phyloP scores from a whole-genome alignment of 1,140 invertebrate genomes.

The Bombyx mandarina region DNA sequence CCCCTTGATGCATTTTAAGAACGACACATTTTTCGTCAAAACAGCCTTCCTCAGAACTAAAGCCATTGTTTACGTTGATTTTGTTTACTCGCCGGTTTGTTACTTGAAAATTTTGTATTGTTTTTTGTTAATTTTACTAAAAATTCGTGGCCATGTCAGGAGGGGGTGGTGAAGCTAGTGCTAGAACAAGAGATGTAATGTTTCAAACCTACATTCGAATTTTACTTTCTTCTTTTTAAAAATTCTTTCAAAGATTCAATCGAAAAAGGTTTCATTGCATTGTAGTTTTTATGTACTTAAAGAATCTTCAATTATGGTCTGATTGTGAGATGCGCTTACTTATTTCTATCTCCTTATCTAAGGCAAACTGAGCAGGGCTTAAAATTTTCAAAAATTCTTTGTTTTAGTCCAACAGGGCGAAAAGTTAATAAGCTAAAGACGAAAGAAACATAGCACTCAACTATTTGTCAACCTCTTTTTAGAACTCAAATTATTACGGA shows the following conservation, averaged over 20 bases:
- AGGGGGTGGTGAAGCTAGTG: slow-evolving; percentile 10
- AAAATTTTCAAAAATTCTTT: too few relatives aligned
- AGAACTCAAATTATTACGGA: too few relatives aligned
- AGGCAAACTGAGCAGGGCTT: too few relatives aligned
- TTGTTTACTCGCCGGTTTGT: slow-evolving; percentile 7
- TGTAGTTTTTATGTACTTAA: too few relatives aligned
- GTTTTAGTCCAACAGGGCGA: too few relatives aligned
- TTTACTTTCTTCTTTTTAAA: slow-evolving; percentile 28
- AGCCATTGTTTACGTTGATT: slow-evolving; percentile 35
- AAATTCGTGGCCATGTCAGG: slow-evolving; percentile 46
- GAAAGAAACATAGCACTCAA: too few relatives aligned
- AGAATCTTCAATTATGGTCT: too few relatives aligned
- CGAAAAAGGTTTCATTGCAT: too few relatives aligned
- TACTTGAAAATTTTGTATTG: slow-evolving; percentile 30
- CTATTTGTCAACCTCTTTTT: too few relatives aligned
- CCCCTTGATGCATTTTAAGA: slow-evolving; percentile 45
- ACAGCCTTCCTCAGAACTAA: slow-evolving; percentile 46
- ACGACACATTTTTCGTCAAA: slow-evolving; percentile 36
- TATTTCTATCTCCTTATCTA: too few relatives aligned
- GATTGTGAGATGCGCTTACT: too few relatives aligned
- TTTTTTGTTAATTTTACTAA: slow-evolving; percentile 28
- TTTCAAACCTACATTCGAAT: slow-evolving; percentile 13
- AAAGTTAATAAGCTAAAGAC: too few relatives aligned
- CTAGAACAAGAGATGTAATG: slow-evolving; percentile 33
- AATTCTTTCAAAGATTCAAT: background rate